phyloP scores from a whole-genome alignment of 1,140 invertebrate genomes.

The Achroia grisella region DNA sequence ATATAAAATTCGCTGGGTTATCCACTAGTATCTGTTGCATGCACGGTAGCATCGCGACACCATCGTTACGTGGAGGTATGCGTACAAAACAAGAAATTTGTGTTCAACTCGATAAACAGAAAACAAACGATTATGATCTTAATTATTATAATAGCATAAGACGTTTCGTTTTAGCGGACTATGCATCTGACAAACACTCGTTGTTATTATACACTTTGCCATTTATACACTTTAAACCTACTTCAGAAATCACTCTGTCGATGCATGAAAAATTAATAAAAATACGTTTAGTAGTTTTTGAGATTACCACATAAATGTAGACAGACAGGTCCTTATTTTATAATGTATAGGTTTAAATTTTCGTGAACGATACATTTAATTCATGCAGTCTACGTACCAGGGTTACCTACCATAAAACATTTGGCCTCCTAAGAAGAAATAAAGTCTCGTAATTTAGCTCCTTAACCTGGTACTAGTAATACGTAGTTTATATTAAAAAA shows the following conservation, averaged over 20 bases:
- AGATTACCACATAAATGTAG: no score
- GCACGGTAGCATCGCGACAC: slow-evolving; percentile 30
- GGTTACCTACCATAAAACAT: no score
- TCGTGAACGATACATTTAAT: slow-evolving; percentile 7
- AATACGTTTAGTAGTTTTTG: no score
- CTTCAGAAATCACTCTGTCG: no score
- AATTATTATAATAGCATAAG: background rate
- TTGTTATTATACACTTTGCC: no score
- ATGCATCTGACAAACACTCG: background rate
- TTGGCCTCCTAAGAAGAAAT: no score
- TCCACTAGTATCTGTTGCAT: slow-evolving; percentile 12
- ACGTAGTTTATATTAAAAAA: no score
- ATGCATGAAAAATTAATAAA: no score
- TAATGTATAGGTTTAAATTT: background rate
- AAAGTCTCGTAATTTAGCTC: no score
- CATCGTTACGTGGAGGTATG: slow-evolving; percentile 36
- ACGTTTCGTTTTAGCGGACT: background rate
- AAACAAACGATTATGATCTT: slow-evolving; percentile 6
- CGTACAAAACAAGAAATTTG: slow-evolving; percentile 12
- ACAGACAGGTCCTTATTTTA: no score
- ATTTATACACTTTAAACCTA: no score
- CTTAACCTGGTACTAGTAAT: no score
- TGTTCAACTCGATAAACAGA: background rate
- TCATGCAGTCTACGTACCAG: slow-evolving; percentile 12
- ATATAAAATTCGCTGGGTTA: slow-evolving; percentile 8